Conservation (phyloP, 2,888 invertebrate genomes). For the Romanomermis culicivorax region DNA sequence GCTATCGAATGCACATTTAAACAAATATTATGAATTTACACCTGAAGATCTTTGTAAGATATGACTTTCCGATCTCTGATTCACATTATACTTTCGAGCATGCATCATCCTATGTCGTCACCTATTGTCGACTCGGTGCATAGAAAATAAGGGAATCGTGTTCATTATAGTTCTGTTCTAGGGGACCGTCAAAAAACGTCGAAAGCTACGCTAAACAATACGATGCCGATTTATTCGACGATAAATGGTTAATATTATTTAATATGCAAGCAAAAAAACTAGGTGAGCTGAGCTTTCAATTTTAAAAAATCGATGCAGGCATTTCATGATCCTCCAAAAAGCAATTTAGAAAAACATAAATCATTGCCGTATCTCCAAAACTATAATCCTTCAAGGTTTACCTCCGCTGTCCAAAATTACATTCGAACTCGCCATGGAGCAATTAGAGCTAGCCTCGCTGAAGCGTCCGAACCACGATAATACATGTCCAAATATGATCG, state of each 20-base stretch:
- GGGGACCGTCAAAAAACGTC: no score
- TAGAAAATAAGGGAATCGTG: no score
- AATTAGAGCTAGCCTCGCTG: slow-evolving; percentile 43
- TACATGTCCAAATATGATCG: slow-evolving; percentile 24
- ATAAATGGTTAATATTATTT: slow-evolving; percentile 49
- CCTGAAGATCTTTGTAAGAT: no score
- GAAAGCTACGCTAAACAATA: slow-evolving; percentile 47
- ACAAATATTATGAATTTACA: no score
- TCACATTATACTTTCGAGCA: no score
- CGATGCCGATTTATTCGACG: slow-evolving; percentile 78
- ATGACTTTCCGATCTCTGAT: no score
- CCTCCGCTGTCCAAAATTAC: slow-evolving; percentile 46
- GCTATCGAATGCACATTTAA: no score
- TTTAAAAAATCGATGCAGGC: slow-evolving; percentile 9
- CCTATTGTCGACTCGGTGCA: no score
- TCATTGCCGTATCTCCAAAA: no score
- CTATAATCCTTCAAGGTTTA: not conserved
- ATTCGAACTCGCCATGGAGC: slow-evolving; percentile 71
- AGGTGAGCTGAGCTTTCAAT: not conserved
- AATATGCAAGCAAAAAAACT: not conserved
- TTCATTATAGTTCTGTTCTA: no score
- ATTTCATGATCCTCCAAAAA: no score
- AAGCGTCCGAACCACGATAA: not conserved
- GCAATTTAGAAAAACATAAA: slow-evolving; percentile 18
- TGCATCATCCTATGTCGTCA: no score